These are phyloP conservation scores for Neodon shergylaensis DNA, from an alignment of 2,113 vertebrate species.

Conservation along the genomic window DNA sequence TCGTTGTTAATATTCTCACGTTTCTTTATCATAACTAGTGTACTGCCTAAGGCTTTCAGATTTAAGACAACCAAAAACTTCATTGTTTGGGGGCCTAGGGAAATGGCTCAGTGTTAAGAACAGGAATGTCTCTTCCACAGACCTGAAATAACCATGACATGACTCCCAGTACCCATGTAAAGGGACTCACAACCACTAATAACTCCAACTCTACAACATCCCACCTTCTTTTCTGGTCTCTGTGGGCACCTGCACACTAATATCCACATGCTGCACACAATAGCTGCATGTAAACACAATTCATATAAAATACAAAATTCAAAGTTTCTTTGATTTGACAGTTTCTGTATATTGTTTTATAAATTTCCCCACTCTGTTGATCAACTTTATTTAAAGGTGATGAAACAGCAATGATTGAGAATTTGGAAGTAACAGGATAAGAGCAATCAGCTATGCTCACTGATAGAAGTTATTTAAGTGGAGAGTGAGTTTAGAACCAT, in stretches of 20 bases:
- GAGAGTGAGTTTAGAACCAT: background rate
- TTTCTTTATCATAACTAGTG: background rate
- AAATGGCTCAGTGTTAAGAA: background rate
- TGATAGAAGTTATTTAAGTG: background rate
- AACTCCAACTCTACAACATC: background rate
- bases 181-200: background rate
- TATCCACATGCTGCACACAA: background rate
- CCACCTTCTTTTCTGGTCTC: background rate
- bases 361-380: background rate
- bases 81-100: background rate
- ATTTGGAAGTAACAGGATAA: background rate
- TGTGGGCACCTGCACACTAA: background rate
- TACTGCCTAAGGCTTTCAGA: background rate
- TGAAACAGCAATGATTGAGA: background rate
- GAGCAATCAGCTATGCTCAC: background rate
- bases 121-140: background rate
- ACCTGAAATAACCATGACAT: too few species aligned
- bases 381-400: background rate
- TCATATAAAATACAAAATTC: background rate
- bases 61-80: background rate
- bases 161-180: background rate
- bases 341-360: background rate
- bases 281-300: background rate
- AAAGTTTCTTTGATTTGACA: background rate
- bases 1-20: conserved; percentile 4